Evolutionary conservation across 2,888 invertebrate genomes (phyloP), one percentile per base, ranked within the genome.

Genomic region (Andrena fulva): DNA sequence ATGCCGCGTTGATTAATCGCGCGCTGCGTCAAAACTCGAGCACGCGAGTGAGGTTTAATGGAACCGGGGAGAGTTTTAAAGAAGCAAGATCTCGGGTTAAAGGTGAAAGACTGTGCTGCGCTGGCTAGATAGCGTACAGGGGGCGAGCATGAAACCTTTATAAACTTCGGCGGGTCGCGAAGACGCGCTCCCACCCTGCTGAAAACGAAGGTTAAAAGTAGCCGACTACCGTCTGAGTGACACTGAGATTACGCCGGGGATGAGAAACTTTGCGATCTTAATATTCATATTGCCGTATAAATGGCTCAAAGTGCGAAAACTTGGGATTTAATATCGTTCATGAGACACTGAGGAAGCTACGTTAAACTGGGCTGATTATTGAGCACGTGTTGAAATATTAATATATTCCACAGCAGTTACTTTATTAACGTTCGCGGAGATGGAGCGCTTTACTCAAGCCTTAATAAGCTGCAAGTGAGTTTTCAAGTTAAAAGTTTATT

Each of bases 1-100:
- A 82, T 72, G 69, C 60, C 59, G 31, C 52, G 64, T 42, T 71
- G 72, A 87, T 83, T 63, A 85, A 87, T 85, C 62, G 52, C 50
- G 63, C 35, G 33, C 42, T 48, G 50, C 50, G 71, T 82, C 68
- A 52, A 78, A 64, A 66, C 67, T 59, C 67, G 66, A 68, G 71
- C 67, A 66, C 68, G 68, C 69, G 63, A 56, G 33, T 27, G 56
- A 52, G 54, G 68, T 71, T 74, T 62, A 69, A 82, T 72, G 73
- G 66, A 85, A 72, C 71, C 54, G 31, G 42, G 72, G 35, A 60
- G 24, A 27, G 42, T 69, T 64, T 77, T 63, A 56, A 70, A 63
- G 66, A 62, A 62, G 33, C 52, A 56, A 29, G 48, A 67, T 66
- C 63, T 74, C 54, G 31, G 66, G 71, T 80, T 72, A 76, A 74